A percentile compares a stretch with the other conserved stretches of the same genome.
phyloP scores from a whole-genome alignment of 2,797 vertebrate species.

The Thunnus albacares region DNA sequence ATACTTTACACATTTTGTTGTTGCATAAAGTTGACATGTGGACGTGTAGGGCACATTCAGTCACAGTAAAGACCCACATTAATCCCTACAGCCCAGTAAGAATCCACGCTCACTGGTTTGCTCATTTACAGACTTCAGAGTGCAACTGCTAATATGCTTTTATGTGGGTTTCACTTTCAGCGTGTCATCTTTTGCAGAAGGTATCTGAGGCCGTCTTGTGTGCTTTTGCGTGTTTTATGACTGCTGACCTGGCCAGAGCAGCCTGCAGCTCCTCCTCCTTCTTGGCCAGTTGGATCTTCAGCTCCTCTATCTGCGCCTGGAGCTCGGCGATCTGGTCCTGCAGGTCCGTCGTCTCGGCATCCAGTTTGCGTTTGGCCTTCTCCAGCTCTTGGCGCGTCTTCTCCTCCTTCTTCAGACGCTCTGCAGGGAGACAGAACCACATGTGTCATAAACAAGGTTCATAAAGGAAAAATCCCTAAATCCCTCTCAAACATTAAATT shows the following conservation, averaged over 20 bases:
- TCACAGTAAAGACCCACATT: no score
- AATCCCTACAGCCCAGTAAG: no score
- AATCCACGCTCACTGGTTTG: no score
- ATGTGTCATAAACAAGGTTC: not conserved
- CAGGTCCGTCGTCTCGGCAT: conserved; percentile 95
- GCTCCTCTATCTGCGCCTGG: conserved; percentile 95
- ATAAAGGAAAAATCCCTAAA: not conserved
- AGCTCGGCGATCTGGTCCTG: conserved; percentile 98
- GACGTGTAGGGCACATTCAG: no score
- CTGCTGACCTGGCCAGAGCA: conserved; percentile 83
- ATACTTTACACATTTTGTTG: not conserved
- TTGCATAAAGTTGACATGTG: not conserved
- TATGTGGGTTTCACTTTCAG: not conserved
- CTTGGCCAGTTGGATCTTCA: conserved; percentile 94
- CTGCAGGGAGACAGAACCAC: conserved; percentile 72
- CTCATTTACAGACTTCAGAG: no score
- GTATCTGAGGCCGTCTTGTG: not conserved
- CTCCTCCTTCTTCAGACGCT: conserved; percentile 97
- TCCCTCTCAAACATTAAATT: not conserved
- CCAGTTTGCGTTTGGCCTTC: conserved; percentile 97
- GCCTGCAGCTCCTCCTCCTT: conserved; percentile 97
- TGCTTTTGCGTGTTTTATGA: not conserved
- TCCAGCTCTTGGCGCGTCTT: conserved; percentile 97
- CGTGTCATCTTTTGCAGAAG: conserved; percentile 3
- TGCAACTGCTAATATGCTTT: not conserved